These are phyloP conservation scores for Myathropa florea DNA, from an alignment of 2,888 invertebrate species.

Conservation along the genomic window DNA sequence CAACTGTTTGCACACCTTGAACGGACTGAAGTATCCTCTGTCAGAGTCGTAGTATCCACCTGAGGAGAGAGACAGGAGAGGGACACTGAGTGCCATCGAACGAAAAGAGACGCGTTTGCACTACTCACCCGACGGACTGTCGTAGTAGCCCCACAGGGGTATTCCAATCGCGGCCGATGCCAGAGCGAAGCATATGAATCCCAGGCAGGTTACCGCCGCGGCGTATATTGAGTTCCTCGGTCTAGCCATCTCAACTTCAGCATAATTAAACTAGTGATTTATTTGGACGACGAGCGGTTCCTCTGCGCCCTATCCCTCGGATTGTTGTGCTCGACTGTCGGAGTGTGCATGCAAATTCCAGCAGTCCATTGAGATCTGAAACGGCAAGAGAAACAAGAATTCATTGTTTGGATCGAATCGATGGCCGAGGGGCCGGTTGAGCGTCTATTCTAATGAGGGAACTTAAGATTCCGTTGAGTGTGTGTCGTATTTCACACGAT, in stretches of 20 bases:
- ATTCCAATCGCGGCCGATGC: slow-evolving; percentile 91
- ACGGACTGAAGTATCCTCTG: slow-evolving; percentile 93
- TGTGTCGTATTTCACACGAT: not conserved
- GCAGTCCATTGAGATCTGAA: slow-evolving; percentile 47
- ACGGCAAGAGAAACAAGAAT: not conserved
- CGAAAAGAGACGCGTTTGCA: not conserved
- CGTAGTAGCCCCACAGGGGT: slow-evolving; percentile 93
- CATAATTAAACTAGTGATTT: slow-evolving; percentile 72
- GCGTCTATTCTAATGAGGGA: not conserved
- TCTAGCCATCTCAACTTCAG: slow-evolving; percentile 80
- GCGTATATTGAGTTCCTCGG: slow-evolving; percentile 80
- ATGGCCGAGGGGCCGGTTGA: not conserved
- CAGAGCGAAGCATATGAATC: slow-evolving; percentile 90
- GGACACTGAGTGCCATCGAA: not conserved
- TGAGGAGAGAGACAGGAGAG: slow-evolving; percentile 75
- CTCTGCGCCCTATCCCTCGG: not conserved
- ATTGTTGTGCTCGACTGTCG: slow-evolving; percentile 8
- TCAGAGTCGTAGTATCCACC: slow-evolving; percentile 85
- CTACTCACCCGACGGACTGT: slow-evolving; percentile 82
- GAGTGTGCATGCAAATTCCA: not conserved
- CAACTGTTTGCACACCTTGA: slow-evolving; percentile 91
- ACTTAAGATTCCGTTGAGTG: not conserved
- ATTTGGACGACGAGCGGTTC: slow-evolving; percentile 1
- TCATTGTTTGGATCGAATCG: not conserved
- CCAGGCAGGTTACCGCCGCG: slow-evolving; percentile 81